phyloP scores from a whole-genome alignment of 2,797 vertebrate species.

The Semaprochilodus insignis region DNA sequence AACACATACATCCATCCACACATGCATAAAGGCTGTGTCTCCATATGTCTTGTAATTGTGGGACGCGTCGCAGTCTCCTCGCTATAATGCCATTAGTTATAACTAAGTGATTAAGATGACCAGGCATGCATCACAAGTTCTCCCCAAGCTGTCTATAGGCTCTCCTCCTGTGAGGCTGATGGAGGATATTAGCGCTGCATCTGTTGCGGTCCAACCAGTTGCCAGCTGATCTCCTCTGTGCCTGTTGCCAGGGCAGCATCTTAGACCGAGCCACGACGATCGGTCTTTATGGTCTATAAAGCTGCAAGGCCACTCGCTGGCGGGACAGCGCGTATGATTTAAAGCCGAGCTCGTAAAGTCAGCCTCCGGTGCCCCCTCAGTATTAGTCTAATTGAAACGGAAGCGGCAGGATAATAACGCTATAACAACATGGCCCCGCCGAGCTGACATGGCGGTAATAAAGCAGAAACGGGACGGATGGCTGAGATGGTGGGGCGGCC shows the following conservation, averaged over 20 bases:
- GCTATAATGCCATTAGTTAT: conserved; percentile 17
- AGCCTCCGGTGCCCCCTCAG: conserved; percentile 53
- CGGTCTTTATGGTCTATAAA: conserved; percentile 64
- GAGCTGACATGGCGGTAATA: conserved; percentile 68
- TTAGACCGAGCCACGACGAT: conserved; percentile 57
- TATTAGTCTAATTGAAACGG: conserved; percentile 76
- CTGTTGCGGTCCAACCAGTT: conserved; percentile 53
- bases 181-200: conserved; percentile 62
- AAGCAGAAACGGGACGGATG: conserved; percentile 72
- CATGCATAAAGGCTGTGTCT: not conserved
- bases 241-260: conserved; percentile 47
- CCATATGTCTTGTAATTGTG: conserved; percentile 15
- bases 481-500: conserved; percentile 50
- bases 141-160: conserved; percentile 29
- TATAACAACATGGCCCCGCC: conserved; percentile 67
- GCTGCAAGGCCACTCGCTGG: conserved; percentile 49
- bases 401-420: conserved; percentile 68
- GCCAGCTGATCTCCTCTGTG: conserved; percentile 55
- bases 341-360: conserved; percentile 60
- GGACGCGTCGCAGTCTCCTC: not conserved
- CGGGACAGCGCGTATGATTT: conserved; percentile 67
- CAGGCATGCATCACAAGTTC: conserved; percentile 29
- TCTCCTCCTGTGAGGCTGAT: conserved; percentile 59
- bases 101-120: not conserved
- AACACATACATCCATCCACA: not conserved